A percentile compares a stretch with the other conserved stretches of the same genome.
Conservation (phyloP, 2,888 invertebrate species). For the Chesias legatella region DNA sequence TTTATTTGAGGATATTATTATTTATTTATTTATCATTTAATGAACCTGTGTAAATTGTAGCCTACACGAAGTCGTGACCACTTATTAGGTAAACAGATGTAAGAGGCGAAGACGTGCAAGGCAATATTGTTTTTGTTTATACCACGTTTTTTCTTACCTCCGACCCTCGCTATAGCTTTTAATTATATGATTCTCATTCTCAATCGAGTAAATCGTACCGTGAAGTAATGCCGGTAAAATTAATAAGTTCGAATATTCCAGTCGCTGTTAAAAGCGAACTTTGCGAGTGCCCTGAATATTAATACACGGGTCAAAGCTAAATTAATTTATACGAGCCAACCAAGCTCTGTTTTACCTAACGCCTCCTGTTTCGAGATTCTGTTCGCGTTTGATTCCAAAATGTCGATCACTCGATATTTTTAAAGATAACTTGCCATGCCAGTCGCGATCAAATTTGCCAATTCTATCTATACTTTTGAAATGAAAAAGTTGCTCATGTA, state of each 20-base stretch:
- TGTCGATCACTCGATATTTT: constrained; percentile 41
- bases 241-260: constrained; percentile 69
- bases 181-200: constrained; percentile 6
- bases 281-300: constrained; percentile 76
- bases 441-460: not conserved
- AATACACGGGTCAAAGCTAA: constrained; percentile 70
- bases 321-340: constrained; percentile 73
- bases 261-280: constrained; percentile 68
- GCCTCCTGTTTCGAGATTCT: constrained; percentile 66
- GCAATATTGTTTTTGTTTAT: constrained; percentile 6
- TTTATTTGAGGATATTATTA: no score
- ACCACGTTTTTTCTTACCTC: no score
- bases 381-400: constrained; percentile 54
- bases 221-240: constrained; percentile 58
- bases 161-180: not conserved
- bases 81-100: constrained; percentile 5
- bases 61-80: constrained; percentile 10
- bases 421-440: constrained; percentile 14
- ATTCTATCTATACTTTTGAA: no score
- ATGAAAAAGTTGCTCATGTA: no score
- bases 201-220: constrained; percentile 39
- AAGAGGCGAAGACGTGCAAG: constrained; percentile 3
- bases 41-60: constrained; percentile 22
- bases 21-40: constrained; percentile 30
- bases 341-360: constrained; percentile 57